A percentile compares a stretch with the other conserved stretches of the same genome.
Conservation (phyloP, 2,797 vertebrate genomes). For the Thaleichthys pacificus region DNA sequence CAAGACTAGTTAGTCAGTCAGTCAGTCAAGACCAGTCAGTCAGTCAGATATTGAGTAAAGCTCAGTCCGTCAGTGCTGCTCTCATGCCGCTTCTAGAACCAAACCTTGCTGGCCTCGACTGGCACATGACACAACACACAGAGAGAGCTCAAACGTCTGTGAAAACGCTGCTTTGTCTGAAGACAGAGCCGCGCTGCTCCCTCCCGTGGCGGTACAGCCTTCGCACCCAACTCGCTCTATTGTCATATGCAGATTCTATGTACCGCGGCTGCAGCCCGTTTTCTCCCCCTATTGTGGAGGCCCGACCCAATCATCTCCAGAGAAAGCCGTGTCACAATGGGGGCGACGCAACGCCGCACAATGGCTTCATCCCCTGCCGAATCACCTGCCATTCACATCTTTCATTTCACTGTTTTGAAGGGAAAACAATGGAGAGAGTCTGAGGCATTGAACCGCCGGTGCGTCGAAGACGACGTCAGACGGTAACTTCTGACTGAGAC, state of each 20-base stretch:
- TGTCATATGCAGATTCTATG: constrained; percentile 7
- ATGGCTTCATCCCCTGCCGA: constrained; percentile 24
- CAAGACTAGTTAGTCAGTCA: background rate
- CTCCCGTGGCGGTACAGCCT: constrained; percentile 8
- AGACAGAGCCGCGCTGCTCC: background rate
- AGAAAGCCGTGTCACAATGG: constrained; percentile 14
- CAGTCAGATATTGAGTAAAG: background rate
- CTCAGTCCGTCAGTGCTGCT: background rate
- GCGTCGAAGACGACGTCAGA: background rate
- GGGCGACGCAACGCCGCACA: constrained; percentile 7
- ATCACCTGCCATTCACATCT: constrained; percentile 26
- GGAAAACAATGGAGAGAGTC: background rate
- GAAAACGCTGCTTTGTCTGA: constrained; percentile 24
- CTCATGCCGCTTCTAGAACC: background rate
- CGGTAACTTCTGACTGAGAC: background rate
- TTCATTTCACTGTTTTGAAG: constrained; percentile 22
- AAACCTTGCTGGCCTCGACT: background rate
- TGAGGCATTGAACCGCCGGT: background rate
- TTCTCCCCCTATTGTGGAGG: constrained; percentile 21
- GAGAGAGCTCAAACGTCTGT: background rate
- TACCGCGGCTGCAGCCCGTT: constrained; percentile 16
- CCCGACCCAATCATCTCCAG: constrained; percentile 17
- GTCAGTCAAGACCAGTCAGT: background rate
- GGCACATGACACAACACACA: too few species aligned
- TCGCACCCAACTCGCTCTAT: background rate